These are phyloP conservation scores for Dromiciops gliroides DNA, from an alignment of 2,113 vertebrate genomes.

Conservation along the genomic window DNA sequence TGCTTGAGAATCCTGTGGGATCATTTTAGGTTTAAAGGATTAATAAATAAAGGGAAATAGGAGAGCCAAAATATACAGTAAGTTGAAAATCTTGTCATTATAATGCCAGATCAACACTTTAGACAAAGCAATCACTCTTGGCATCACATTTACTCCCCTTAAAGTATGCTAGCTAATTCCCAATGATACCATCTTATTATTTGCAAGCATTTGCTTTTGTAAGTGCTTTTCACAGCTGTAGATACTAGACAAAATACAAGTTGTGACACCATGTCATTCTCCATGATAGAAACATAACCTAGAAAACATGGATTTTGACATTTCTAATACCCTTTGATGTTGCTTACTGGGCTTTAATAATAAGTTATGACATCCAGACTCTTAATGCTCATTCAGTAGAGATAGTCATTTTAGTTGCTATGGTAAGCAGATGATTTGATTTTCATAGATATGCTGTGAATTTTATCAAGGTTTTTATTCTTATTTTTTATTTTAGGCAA, in stretches of 20 bases:
- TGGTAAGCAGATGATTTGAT: slow-evolving; percentile 17
- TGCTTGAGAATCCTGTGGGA: neutral
- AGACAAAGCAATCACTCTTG: neutral
- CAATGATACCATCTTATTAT: slow-evolving; percentile 4
- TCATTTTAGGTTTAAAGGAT: no score
- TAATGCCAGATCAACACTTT: neutral
- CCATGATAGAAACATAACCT: slow-evolving; percentile 54
- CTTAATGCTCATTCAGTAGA: slow-evolving; percentile 31
- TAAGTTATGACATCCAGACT: slow-evolving; percentile 28
- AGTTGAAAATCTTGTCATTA: neutral
- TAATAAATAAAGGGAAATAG: neutral
- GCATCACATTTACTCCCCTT: neutral
- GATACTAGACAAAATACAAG: neutral
- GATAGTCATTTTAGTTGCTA: slow-evolving; percentile 44
- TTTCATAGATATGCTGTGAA: neutral
- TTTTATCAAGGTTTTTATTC: slow-evolving; percentile 47
- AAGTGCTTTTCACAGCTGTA: neutral
- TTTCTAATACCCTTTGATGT: slow-evolving; percentile 53
- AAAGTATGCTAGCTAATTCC: neutral
- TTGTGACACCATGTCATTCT: slow-evolving; percentile 18
- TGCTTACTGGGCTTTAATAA: slow-evolving; percentile 55
- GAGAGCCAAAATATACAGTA: neutral
- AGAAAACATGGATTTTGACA: slow-evolving; percentile 50
- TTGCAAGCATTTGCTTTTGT: slow-evolving; percentile 14
- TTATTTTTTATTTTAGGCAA: slow-evolving; percentile 14